phyloP scores from a whole-genome alignment of 2,888 invertebrate genomes.

The Tetramorium bicarinatum region DNA sequence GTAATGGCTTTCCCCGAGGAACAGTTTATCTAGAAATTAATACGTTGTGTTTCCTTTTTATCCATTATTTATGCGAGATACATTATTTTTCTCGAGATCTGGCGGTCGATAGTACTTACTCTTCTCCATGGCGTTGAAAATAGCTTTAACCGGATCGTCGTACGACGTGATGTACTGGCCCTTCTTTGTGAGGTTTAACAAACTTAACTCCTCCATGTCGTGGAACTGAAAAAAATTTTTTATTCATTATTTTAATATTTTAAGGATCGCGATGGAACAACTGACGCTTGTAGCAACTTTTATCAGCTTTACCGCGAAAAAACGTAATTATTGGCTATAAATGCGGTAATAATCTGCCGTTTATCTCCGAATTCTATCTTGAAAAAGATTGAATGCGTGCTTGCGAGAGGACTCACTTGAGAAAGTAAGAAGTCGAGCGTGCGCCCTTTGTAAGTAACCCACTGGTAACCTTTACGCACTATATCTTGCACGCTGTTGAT shows the following conservation, averaged over 20 bases:
- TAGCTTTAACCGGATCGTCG: conserved; percentile 57
- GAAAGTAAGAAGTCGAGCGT: conserved; percentile 86
- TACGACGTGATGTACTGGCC: conserved; percentile 52
- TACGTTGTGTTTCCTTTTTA: not conserved
- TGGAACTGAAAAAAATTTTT: conserved; percentile 46
- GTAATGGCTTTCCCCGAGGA: conserved; percentile 91
- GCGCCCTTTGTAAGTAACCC: conserved; percentile 91
- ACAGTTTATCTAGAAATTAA: conserved; percentile 84
- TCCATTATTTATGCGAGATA: not conserved
- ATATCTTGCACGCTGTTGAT: conserved; percentile 91
- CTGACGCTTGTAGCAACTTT: not conserved
- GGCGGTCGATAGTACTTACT: not conserved
- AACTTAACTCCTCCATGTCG: conserved; percentile 57
- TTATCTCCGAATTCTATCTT: not conserved
- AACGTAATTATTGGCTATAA: not conserved
- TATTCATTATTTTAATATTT: not conserved
- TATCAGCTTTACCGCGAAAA: not conserved
- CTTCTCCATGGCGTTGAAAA: conserved; percentile 45
- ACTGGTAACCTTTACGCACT: conserved; percentile 89
- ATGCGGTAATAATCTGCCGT: not conserved
- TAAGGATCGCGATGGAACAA: not conserved
- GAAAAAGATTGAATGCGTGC: not conserved
- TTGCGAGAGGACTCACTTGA: conserved; percentile 59
- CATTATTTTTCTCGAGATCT: not conserved
- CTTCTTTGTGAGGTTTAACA: conserved; percentile 56